phyloP scores from a whole-genome alignment of 2,888 invertebrate genomes.

The Meta bourneti region DNA sequence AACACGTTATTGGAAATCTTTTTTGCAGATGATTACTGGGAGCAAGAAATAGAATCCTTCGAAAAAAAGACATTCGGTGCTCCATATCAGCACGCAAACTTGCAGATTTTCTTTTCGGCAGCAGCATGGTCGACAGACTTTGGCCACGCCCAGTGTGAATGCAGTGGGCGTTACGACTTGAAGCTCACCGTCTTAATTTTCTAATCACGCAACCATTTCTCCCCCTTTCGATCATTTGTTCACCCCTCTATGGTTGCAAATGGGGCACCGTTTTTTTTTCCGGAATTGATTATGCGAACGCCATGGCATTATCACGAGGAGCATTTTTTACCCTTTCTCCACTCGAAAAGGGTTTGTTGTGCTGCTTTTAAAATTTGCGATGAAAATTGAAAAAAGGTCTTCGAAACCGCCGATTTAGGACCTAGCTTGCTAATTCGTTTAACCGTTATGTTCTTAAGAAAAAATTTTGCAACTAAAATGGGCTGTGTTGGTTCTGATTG shows the following conservation, averaged over 20 bases:
- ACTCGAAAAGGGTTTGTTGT: not conserved
- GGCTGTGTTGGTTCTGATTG: no score
- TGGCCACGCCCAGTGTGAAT: constrained; percentile 60
- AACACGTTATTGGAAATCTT: constrained; percentile 40
- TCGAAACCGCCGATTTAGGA: not conserved
- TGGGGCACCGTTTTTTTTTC: constrained; percentile 52
- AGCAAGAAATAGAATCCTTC: not conserved
- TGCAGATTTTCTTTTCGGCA: constrained; percentile 32
- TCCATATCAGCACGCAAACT: constrained; percentile 54
- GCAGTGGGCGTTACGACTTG: constrained; percentile 55
- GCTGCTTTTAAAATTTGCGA: not conserved
- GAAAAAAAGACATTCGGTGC: not conserved
- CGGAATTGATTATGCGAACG: constrained; percentile 48
- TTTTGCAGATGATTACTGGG: constrained; percentile 28
- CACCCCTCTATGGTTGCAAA: constrained; percentile 19
- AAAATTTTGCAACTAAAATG: no score
- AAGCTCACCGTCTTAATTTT: constrained; percentile 71
- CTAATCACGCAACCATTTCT: constrained; percentile 65
- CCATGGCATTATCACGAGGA: not conserved
- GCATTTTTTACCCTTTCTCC: constrained; percentile 2
- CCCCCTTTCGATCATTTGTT: constrained; percentile 49
- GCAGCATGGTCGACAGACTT: constrained; percentile 28
- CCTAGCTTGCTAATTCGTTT: not conserved
- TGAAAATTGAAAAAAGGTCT: not conserved
- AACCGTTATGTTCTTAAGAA: not conserved